Percentiles rank a stretch among this genome's conserved stretches.
Evolutionary conservation across 2,888 invertebrate genomes (phyloP).

Genomic region (Microctonus brassicae): DNA sequence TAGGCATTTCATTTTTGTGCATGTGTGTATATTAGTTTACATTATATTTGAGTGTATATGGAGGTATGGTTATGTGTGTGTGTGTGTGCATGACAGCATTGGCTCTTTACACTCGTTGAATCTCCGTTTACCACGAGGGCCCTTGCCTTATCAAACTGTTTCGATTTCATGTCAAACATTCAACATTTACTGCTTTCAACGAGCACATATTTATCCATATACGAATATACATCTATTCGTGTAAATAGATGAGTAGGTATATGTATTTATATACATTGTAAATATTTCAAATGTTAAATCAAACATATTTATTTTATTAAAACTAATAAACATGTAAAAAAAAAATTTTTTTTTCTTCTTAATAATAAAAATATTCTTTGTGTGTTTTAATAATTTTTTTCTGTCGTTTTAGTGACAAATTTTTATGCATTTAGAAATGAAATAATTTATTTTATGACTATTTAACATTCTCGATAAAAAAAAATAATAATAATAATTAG

Average conservation of each 20-base stretch:
- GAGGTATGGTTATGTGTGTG: neutral
- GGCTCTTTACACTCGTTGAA: neutral
- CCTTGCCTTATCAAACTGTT: constrained; percentile 7
- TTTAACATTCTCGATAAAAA: too few relatives aligned
- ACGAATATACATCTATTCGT: neutral
- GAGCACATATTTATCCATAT: neutral
- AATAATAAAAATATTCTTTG: too few relatives aligned
- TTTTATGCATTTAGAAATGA: too few relatives aligned
- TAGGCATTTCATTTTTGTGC: neutral
- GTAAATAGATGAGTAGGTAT: neutral
- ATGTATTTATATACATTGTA: neutral
- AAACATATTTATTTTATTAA: too few relatives aligned
- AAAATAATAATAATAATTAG: too few relatives aligned
- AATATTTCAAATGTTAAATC: too few relatives aligned
- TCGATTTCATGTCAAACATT: constrained; percentile 9
- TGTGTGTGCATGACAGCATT: neutral
- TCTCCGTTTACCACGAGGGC: constrained; percentile 5
- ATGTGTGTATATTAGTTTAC: neutral
- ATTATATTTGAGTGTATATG: neutral
- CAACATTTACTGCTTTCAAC: neutral
- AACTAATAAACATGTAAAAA: too few relatives aligned
- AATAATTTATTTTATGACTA: too few relatives aligned
- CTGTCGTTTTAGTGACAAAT: too few relatives aligned
- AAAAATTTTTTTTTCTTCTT: too few relatives aligned
- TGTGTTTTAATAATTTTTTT: too few relatives aligned